Percentiles rank a stretch among this genome's conserved stretches.
Conservation (phyloP, 2,797 vertebrate species). For the Anguilla marmorata region DNA sequence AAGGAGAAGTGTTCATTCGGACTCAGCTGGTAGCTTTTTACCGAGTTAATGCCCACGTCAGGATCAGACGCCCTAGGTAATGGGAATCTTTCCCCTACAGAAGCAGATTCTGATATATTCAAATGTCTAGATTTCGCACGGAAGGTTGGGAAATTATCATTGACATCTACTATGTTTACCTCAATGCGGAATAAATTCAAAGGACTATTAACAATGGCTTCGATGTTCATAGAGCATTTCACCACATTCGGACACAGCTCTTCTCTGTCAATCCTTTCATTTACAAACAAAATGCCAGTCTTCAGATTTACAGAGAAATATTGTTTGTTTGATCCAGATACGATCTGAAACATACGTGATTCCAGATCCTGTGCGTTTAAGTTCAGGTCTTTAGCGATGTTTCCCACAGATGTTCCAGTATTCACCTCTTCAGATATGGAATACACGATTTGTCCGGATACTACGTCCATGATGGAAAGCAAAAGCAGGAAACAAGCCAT, state of each 20-base stretch:
- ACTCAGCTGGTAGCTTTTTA: constrained; percentile 60
- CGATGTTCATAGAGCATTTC: constrained; percentile 48
- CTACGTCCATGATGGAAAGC: neutral
- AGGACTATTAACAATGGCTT: constrained; percentile 56
- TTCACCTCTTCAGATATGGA: constrained; percentile 3
- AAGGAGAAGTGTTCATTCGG: constrained; percentile 41
- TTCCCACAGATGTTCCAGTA: neutral
- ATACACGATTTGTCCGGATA: neutral
- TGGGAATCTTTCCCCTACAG: constrained; percentile 49
- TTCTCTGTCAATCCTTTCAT: constrained; percentile 39
- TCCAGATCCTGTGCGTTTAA: constrained; percentile 4
- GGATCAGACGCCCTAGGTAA: constrained; percentile 55
- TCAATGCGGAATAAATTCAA: constrained; percentile 57
- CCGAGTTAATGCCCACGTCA: constrained; percentile 55
- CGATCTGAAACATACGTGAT: neutral
- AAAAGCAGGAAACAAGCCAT: neutral
- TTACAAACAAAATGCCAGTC: constrained; percentile 40
- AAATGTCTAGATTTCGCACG: constrained; percentile 51
- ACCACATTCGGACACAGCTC: constrained; percentile 29
- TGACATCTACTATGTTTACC: constrained; percentile 62
- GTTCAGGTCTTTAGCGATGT: constrained; percentile 8
- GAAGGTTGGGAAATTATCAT: constrained; percentile 61
- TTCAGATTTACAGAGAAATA: constrained; percentile 35
- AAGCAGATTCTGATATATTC: constrained; percentile 57
- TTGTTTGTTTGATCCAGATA: neutral